phyloP scores from a whole-genome alignment of 2,797 vertebrate species.

The Meda fulgida region DNA sequence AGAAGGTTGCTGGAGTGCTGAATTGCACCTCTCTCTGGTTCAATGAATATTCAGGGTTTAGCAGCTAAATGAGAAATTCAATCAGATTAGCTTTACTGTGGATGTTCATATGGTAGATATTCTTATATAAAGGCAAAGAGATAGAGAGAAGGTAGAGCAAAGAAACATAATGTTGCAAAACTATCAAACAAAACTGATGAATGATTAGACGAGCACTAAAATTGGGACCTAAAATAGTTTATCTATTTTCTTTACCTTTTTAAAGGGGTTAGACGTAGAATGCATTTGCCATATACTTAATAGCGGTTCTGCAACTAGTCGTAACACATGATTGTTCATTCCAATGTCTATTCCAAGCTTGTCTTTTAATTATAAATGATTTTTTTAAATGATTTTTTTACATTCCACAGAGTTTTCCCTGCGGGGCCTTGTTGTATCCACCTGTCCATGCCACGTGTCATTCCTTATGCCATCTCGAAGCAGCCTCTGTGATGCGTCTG shows the following conservation, averaged over 20 bases:
- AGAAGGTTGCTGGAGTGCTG: constrained; percentile 2
- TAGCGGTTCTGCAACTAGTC: background rate
- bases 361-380: constrained; percentile 11
- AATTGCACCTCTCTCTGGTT: background rate
- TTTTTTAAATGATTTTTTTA: background rate
- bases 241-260: background rate
- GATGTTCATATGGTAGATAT: constrained; percentile 10
- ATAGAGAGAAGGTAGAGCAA: constrained; percentile 58
- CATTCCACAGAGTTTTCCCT: constrained; percentile 25
- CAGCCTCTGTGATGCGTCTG: constrained; percentile 83
- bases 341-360: background rate
- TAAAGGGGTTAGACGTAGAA: constrained; percentile 67
- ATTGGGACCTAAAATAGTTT: background rate
- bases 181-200: constrained; percentile 53
- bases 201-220: background rate
- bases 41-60: background rate
- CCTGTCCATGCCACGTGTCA: constrained; percentile 42
- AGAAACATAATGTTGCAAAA: constrained; percentile 69
- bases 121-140: background rate
- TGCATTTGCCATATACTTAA: constrained; percentile 57
- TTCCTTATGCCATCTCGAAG: constrained; percentile 76
- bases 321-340: constrained; percentile 3
- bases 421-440: constrained; percentile 34
- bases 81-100: constrained; percentile 1
- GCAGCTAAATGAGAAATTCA: constrained; percentile 12